Conservation (phyloP, 2,797 vertebrate genomes). For the Picus viridis region DNA sequence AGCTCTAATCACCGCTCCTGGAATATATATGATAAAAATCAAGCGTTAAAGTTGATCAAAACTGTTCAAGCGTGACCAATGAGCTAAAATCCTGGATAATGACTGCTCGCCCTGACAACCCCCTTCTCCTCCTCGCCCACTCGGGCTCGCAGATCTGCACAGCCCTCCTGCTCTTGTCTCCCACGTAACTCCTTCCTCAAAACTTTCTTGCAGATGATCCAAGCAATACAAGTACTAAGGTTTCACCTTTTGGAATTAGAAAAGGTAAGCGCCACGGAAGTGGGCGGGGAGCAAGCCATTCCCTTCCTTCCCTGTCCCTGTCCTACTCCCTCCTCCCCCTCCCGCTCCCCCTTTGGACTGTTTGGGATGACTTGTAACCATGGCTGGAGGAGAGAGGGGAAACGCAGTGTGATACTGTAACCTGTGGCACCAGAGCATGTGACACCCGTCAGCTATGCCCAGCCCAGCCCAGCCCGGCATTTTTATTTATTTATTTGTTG, state of each 20-base stretch:
- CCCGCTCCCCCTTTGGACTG: background rate
- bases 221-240: slow-evolving; percentile 99
- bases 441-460: slow-evolving; percentile 4
- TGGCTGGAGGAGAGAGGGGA: background rate
- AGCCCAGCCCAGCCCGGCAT: background rate
- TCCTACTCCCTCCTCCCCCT: too few species aligned
- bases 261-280: slow-evolving; percentile 87
- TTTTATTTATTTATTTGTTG: background rate
- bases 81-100: slow-evolving; percentile 72
- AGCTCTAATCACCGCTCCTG: slow-evolving; percentile 19
- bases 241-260: slow-evolving; percentile 99
- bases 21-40: slow-evolving; percentile 48
- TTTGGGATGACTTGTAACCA: slow-evolving; percentile 36
- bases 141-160: background rate
- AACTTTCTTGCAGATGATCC: slow-evolving; percentile 93
- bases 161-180: background rate
- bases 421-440: slow-evolving; percentile 39
- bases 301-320: background rate
- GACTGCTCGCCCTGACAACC: slow-evolving; percentile 42
- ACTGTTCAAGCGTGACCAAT: slow-evolving; percentile 65
- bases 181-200: slow-evolving; percentile 53
- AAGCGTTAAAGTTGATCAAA: slow-evolving; percentile 70
- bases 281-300: background rate
- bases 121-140: background rate
- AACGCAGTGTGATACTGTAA: slow-evolving; percentile 23